Conservation (phyloP, 2,888 invertebrate species). For the Liodrosophila aerea region DNA sequence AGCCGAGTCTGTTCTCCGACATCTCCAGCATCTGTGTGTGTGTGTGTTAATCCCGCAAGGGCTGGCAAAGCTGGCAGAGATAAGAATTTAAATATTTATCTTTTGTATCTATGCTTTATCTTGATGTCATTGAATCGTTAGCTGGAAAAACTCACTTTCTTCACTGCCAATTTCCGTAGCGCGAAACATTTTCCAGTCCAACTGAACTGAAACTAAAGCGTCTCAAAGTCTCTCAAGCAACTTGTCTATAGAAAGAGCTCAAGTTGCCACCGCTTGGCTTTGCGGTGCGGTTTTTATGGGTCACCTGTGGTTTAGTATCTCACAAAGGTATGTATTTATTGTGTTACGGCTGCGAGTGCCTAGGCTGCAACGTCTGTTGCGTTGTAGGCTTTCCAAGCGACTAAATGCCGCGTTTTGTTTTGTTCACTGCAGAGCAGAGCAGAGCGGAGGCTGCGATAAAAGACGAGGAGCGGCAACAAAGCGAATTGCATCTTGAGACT, state of each 20-base stretch:
- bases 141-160: conserved; percentile 73
- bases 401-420: conserved; percentile 7
- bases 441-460: too few relatives aligned
- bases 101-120: conserved; percentile 28
- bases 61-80: conserved; percentile 66
- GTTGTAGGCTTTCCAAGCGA: too few relatives aligned
- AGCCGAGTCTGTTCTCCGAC: conserved; percentile 35
- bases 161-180: conserved; percentile 77
- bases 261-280: conserved; percentile 44
- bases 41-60: conserved; percentile 61
- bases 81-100: not conserved
- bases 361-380: conserved; percentile 41
- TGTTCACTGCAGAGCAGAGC: too few relatives aligned
- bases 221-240: conserved; percentile 11
- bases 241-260: conserved; percentile 34
- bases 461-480: conserved; percentile 9
- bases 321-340: too few relatives aligned
- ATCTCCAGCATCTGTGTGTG: conserved; percentile 11
- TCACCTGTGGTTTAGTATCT: conserved; percentile 29
- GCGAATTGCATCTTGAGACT: conserved; percentile 18
- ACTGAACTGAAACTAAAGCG: conserved; percentile 22
- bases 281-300: conserved; percentile 40
- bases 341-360: conserved; percentile 18
- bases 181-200: conserved; percentile 72
- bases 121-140: conserved; percentile 20